phyloP scores from a whole-genome alignment of 2,888 invertebrate genomes.

The Silvanus unidentatus region DNA sequence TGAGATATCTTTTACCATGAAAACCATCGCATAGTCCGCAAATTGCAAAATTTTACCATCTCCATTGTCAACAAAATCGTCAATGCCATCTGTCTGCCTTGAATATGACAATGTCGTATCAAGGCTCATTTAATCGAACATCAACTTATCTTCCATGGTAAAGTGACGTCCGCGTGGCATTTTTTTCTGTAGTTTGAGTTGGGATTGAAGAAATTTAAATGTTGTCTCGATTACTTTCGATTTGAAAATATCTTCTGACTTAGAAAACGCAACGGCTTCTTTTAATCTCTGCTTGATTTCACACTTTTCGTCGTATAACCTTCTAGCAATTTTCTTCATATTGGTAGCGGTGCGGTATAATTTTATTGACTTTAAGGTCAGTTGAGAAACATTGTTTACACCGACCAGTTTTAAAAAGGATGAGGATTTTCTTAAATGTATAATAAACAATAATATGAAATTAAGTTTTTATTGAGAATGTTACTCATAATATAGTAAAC shows the following conservation, averaged over 20 bases:
- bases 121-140: background rate
- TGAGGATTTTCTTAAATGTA: too few relatives aligned
- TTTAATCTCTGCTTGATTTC: background rate
- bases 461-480: too few relatives aligned
- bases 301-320: background rate
- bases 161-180: background rate
- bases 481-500: too few relatives aligned
- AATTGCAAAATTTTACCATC: slow-evolving; percentile 4
- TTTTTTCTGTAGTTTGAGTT: background rate
- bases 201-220: background rate
- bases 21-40: too few relatives aligned
- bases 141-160: background rate
- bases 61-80: slow-evolving; percentile 11
- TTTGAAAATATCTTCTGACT: background rate
- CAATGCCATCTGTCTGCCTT: background rate
- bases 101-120: background rate
- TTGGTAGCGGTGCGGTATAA: too few relatives aligned
- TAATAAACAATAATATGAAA: too few relatives aligned
- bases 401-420: too few relatives aligned
- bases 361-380: too few relatives aligned
- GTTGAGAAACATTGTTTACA: too few relatives aligned
- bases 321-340: background rate
- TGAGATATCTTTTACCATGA: too few relatives aligned
- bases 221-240: background rate
- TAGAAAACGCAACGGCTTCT: background rate